A percentile compares a stretch with the other conserved stretches of the same genome.
phyloP scores from a whole-genome alignment of 35 echinoderm and acorn worm species.

The Apostichopus parvimensis region DNA sequence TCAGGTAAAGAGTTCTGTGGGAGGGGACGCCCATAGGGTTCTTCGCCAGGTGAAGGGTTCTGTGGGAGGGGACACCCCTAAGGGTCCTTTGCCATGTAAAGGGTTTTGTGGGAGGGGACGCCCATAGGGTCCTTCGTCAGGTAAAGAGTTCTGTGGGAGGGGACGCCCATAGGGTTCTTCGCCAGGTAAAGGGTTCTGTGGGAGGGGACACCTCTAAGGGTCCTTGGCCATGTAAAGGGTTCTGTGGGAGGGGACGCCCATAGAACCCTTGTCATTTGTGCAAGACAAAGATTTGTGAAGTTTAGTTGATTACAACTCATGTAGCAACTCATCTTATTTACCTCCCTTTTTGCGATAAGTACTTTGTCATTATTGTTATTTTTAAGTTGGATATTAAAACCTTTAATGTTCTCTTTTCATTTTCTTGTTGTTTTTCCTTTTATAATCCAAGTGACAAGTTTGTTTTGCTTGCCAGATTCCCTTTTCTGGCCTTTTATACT shows the following conservation, averaged over 20 bases:
- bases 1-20: not conserved
- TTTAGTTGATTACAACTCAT: not conserved
- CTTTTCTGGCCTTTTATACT: not conserved
- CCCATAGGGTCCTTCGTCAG: not conserved
- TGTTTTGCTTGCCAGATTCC: conserved; percentile 28
- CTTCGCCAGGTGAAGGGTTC: not conserved
- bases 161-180: not conserved
- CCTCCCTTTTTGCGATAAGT: not conserved
- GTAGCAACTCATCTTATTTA: not conserved
- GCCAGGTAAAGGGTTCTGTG: not conserved
- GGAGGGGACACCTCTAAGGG: too few species aligned
- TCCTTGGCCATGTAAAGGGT: not conserved
- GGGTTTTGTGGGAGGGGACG: not conserved
- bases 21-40: not conserved
- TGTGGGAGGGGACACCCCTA: too few species aligned
- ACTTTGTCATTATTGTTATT: not conserved
- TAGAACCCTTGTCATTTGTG: not conserved
- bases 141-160: not conserved
- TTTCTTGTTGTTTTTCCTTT: conserved; percentile 7
- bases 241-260: not conserved
- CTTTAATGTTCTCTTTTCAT: not conserved
- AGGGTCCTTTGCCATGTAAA: not conserved
- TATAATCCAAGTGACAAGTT: conserved; percentile 41
- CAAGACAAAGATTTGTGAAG: not conserved
- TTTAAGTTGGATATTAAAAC: not conserved